Evolutionary conservation across 2,113 vertebrate genomes (phyloP), one percentile per base, ranked within the genome.

Genomic region (Gorsachius goisagi): DNA sequence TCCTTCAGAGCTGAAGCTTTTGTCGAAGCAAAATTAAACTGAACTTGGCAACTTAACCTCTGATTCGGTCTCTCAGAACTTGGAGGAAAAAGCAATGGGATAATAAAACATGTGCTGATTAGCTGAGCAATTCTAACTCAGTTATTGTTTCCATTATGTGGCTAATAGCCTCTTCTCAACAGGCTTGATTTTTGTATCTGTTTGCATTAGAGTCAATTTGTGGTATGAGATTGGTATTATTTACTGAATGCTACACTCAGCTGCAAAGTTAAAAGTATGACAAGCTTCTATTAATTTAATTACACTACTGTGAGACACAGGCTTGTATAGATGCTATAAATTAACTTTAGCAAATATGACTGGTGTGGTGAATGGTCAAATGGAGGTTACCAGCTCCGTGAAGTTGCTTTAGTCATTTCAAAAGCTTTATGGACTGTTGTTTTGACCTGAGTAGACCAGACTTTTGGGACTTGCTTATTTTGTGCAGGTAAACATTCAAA

Each of bases 201-300:
- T 94, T 97, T 96, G 67, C 78, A 94, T 97, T 97, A 96, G n/a
- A 95, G 81, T 85, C 95, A 95, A 97, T 97, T 96, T 96, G 87
- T 88, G 47, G 62, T 83, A 89, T 41, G 71, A 95, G 95, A 97
- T 91, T 95, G 91, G 74, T 95, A 85, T 91, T 95, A 92, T 88
- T 95, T 97, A 95, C 89, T 88, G 92, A 94, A 94, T 95, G 94
- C 74, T 97, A 89, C 74, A 95, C 63, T 47, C 84, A 92, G 91
- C 60, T 71, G 76, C 67, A 94, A 96, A 97, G 84, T 95, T 89
- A 94, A 67, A 95, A 91, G 81, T 96, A 95, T 93, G 77, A 95
- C 83, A 94, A 95, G 59, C 87, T 87, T 82, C 80, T 89, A 47
- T 59, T 71, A 97, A 97, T 97, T 95, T 94, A 94, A 96, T 97